Evolutionary conservation across 2,888 invertebrate genomes (phyloP), one percentile per base, ranked within the genome.

Genomic region (Therioaphis trifolii): DNA sequence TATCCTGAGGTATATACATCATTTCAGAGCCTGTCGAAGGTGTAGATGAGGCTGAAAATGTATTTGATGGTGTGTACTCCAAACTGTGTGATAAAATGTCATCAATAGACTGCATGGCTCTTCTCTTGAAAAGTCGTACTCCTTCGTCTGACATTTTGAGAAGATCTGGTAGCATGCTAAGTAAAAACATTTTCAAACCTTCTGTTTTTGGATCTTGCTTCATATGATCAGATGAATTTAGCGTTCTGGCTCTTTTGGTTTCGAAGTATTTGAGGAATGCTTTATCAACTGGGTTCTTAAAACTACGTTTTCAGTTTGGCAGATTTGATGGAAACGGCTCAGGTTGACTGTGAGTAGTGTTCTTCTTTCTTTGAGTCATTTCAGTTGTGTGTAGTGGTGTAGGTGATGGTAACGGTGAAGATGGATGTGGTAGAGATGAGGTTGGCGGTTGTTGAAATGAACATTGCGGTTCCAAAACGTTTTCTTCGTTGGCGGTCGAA

Each of bases 141-240:
- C 7, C 40, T 40, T 40, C 68, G 12, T 68, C 40, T 40, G 68
- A 40, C 68, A 40, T 68, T 40, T 40, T 21, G 12, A 40, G 4
- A 68, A 68, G n/a, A 40, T 68, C 68, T 14, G 68, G 43, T 68
- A 68, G 43, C 66, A 66, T 35, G n/a, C 35, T 66, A 35, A 66
- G 35, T 11, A 66, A 35, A 66, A 66, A 63, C 29, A 63, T 63
- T 29, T 63, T 63, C 5, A 46, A 46, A 5, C 4, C 3, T 46
- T 46, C 46, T 46, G 46, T 9, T 46, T 46, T 46, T 46, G 46
- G 11, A 46, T 46, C 46, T 14, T 46, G 46, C 12, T 46, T 46
- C 3, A 9, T 9, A 46, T 46, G 3, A 9, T 5, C 46, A 5
- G 46, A 46, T 5, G 46, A 46, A 9, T 46, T 46, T 14, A 5